Evolutionary conservation across 2,797 vertebrate genomes (phyloP).

Genomic region (Epinephelus awoara): DNA sequence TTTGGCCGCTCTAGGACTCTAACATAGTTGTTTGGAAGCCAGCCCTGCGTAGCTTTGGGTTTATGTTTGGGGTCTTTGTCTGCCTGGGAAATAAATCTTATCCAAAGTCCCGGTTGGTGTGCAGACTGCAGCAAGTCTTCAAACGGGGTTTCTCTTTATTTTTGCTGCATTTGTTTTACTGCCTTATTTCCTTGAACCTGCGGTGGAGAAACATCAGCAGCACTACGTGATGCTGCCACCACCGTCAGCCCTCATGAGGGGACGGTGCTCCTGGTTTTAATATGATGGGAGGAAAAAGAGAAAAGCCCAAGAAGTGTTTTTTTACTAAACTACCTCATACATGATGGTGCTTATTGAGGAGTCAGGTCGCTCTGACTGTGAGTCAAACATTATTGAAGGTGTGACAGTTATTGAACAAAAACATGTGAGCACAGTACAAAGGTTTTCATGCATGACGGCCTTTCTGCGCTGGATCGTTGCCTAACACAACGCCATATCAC

Average conservation of each 20-base stretch:
- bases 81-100: constrained; percentile 32
- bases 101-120: not conserved
- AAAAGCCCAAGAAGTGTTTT: not conserved
- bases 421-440: constrained; percentile 42
- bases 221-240: not conserved
- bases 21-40: constrained; percentile 14
- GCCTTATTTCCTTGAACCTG: not conserved
- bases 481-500: not conserved
- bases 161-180: not conserved
- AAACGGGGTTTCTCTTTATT: not conserved
- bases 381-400: constrained; percentile 6
- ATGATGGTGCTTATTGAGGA: not conserved
- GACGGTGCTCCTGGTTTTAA: too few species aligned
- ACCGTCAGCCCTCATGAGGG: not conserved
- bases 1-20: not conserved
- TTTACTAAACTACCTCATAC: not conserved
- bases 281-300: too few species aligned
- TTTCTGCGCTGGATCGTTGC: not conserved
- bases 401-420: constrained; percentile 29
- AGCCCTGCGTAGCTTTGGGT: constrained; percentile 10
- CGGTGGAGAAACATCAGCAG: not conserved
- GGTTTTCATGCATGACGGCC: constrained; percentile 35
- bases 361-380: not conserved
- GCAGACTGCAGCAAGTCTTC: not conserved
- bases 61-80: constrained; percentile 51